These are phyloP conservation scores for Macquaria australasica DNA, from an alignment of 2,113 vertebrate genomes.

Conservation along the genomic window DNA sequence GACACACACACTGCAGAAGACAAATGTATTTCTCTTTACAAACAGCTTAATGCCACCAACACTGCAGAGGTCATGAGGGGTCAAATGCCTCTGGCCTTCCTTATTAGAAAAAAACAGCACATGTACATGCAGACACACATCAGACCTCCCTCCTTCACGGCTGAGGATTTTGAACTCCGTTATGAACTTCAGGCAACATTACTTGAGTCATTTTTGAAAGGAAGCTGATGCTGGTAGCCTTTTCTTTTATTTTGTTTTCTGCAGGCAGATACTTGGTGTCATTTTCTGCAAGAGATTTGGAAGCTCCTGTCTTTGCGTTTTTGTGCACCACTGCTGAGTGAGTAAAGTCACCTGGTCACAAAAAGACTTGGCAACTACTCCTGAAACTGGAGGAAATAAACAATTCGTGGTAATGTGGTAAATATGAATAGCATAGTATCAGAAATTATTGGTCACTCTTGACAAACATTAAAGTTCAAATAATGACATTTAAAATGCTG, in stretches of 20 bases:
- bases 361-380: too few species aligned
- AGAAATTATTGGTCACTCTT: neutral
- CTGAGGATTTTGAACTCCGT: conserved; percentile 21
- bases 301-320: too few species aligned
- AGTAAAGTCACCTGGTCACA: too few species aligned
- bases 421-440: neutral
- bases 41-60: conserved; percentile 62
- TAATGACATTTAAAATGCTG: neutral
- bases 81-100: conserved; percentile 57
- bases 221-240: neutral
- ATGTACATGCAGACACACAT: conserved; percentile 23
- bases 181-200: conserved; percentile 26
- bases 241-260: conserved; percentile 2
- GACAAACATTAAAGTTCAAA: neutral
- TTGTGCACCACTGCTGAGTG: too few species aligned
- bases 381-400: too few species aligned
- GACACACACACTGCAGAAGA: conserved; percentile 62
- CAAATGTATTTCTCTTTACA: conserved; percentile 64
- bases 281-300: conserved; percentile 11
- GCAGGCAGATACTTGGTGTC: neutral
- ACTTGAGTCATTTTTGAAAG: neutral
- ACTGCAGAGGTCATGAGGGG: conserved; percentile 51
- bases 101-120: conserved; percentile 62
- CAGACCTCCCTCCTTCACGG: conserved; percentile 45
- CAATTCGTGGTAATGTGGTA: too few species aligned